phyloP scores from a whole-genome alignment of 1,140 invertebrate species.

The Micrasema longulum region DNA sequence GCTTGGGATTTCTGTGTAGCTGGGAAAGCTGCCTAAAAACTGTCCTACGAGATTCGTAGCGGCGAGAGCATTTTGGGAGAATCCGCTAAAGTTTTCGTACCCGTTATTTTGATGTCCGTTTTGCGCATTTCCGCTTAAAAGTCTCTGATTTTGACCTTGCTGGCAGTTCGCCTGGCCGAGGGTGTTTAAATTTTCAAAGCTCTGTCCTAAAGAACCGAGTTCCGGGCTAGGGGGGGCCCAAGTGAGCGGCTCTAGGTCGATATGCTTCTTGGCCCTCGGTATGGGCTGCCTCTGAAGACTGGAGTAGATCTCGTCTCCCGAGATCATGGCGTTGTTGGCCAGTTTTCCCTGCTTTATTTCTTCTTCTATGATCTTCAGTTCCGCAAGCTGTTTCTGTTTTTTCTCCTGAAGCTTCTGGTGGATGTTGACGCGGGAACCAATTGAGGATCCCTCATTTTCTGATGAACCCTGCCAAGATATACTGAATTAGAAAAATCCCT shows the following conservation, averaged over 20 bases:
- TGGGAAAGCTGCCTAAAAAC: slow-evolving; percentile 52
- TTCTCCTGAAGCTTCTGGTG: slow-evolving; percentile 90
- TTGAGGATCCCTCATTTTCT: slow-evolving; percentile 79
- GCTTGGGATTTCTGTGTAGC: slow-evolving; percentile 52
- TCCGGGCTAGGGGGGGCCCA: slow-evolving; percentile 57
- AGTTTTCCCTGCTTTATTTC: slow-evolving; percentile 88
- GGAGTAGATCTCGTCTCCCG: slow-evolving; percentile 67
- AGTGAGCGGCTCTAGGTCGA: slow-evolving; percentile 63
- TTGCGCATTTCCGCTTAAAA: slow-evolving; percentile 25
- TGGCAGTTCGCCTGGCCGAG: slow-evolving; percentile 58
- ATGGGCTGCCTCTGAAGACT: slow-evolving; percentile 71
- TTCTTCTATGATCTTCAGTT: slow-evolving; percentile 83
- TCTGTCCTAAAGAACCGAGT: slow-evolving; percentile 51
- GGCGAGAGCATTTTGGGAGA: slow-evolving; percentile 45
- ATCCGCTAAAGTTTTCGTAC: slow-evolving; percentile 53
- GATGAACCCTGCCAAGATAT: slow-evolving; percentile 67
- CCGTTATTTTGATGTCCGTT: slow-evolving; percentile 56
- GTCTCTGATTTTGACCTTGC: slow-evolving; percentile 61
- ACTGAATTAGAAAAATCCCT: too few species aligned
- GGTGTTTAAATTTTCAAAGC: slow-evolving; percentile 52
- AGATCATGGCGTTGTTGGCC: slow-evolving; percentile 66
- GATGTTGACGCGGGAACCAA: slow-evolving; percentile 84
- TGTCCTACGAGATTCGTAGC: slow-evolving; percentile 50
- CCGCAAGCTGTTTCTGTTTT: slow-evolving; percentile 87
- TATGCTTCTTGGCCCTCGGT: slow-evolving; percentile 70